These are phyloP conservation scores for Varanus komodoensis DNA, from an alignment of 2,113 vertebrate species.

Conservation along the genomic window DNA sequence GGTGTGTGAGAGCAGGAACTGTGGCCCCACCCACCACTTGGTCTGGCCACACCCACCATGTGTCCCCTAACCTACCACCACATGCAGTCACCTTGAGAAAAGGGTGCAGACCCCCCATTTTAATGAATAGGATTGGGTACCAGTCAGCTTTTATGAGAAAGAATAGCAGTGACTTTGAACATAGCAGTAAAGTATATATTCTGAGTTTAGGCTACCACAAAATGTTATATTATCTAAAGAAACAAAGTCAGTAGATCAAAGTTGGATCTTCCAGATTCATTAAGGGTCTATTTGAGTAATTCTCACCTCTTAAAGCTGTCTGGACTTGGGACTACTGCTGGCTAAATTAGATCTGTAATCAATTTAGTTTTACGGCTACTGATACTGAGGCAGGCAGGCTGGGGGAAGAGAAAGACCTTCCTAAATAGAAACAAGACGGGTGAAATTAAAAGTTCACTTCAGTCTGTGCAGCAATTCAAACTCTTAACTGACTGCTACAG, in stretches of 20 bases:
- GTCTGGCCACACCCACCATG: too few species aligned
- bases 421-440: conserved; percentile 22
- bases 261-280: conserved; percentile 8
- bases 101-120: neutral
- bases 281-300: conserved; percentile 6
- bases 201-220: neutral
- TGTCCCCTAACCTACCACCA: too few species aligned
- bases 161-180: neutral
- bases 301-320: conserved; percentile 36
- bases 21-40: too few species aligned
- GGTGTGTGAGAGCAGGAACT: too few species aligned
- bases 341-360: conserved; percentile 35
- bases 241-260: conserved; percentile 20
- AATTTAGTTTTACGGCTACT: conserved; percentile 27
- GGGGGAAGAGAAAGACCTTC: neutral
- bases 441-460: conserved; percentile 17
- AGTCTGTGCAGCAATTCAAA: conserved; percentile 11
- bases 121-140: neutral
- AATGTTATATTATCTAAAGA: neutral
- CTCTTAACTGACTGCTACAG: conserved; percentile 10
- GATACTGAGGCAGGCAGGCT: neutral
- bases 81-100: neutral
- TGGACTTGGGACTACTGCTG: conserved; percentile 5
- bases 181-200: neutral
- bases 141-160: neutral